Conservation (phyloP, 1,140 invertebrate species). For the Thalassaphorura encarpata region DNA sequence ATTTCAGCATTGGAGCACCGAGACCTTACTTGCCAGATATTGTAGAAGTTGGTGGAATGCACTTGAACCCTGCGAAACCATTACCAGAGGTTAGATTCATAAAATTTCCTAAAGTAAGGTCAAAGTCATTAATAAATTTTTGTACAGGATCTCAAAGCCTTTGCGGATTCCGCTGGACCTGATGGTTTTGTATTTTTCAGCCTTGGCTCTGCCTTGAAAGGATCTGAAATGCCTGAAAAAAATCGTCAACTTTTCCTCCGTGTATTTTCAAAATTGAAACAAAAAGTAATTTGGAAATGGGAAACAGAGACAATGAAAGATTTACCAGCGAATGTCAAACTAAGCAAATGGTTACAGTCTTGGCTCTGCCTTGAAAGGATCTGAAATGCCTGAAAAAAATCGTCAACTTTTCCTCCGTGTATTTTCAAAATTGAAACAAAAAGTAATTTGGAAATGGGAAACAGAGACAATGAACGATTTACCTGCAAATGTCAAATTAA, state of each 20-base stretch:
- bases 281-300: constrained; percentile 27
- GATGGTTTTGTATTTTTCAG: constrained; percentile 61
- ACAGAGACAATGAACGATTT: constrained; percentile 11
- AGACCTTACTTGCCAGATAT: constrained; percentile 41
- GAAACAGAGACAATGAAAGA: constrained; percentile 1
- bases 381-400: constrained; percentile 11
- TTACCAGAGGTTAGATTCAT: constrained; percentile 11
- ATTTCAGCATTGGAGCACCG: constrained; percentile 43
- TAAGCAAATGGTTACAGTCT: constrained; percentile 44
- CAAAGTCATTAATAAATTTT: background rate
- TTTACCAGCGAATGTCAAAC: constrained; percentile 23
- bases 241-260: constrained; percentile 6
- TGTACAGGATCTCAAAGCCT: constrained; percentile 28
- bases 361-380: constrained; percentile 42
- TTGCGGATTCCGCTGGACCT: constrained; percentile 25
- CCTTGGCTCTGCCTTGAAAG: constrained; percentile 37
- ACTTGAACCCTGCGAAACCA: constrained; percentile 19
- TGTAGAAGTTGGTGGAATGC: constrained; percentile 47
- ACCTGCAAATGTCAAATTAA: constrained; percentile 50
- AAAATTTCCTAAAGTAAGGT: background rate
- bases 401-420: constrained; percentile 7
- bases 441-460: constrained; percentile 64
- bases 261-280: constrained; percentile 19
- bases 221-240: background rate
- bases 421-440: constrained; percentile 42